These are phyloP conservation scores for Spheniscus humboldti DNA, from an alignment of 2,797 vertebrate genomes.

Conservation along the genomic window DNA sequence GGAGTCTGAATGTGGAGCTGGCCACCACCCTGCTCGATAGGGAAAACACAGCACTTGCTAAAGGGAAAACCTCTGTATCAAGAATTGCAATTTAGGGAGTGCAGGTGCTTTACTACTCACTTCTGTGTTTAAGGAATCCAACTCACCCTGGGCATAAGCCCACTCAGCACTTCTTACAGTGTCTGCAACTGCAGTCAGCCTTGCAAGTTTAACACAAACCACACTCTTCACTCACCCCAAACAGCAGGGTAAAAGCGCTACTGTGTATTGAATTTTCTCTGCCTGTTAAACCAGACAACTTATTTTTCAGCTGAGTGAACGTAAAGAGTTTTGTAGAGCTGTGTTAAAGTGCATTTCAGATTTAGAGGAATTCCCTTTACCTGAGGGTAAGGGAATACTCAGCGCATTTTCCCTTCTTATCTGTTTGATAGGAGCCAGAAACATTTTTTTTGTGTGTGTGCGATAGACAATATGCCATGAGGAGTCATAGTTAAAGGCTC, in stretches of 20 bases:
- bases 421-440: background rate
- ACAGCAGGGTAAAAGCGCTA: background rate
- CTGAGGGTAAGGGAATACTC: background rate
- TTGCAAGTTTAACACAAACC: background rate
- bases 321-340: background rate
- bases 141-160: background rate
- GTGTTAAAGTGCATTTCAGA: background rate
- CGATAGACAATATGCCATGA: background rate
- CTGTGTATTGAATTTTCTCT: background rate
- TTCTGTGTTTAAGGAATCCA: background rate
- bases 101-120: background rate
- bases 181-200: background rate
- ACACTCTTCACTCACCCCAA: background rate
- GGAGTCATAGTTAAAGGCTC: background rate
- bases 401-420: background rate
- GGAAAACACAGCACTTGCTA: background rate
- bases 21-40: rapidly evolving
- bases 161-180: background rate
- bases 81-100: background rate
- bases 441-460: background rate
- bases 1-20: background rate
- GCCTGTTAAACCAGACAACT: background rate
- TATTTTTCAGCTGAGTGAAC: background rate
- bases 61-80: background rate
- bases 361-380: background rate